Percentiles rank a stretch among this genome's conserved stretches.
Conservation (phyloP, 2,113 vertebrate genomes). For the Oncorhynchus kisutch region DNA sequence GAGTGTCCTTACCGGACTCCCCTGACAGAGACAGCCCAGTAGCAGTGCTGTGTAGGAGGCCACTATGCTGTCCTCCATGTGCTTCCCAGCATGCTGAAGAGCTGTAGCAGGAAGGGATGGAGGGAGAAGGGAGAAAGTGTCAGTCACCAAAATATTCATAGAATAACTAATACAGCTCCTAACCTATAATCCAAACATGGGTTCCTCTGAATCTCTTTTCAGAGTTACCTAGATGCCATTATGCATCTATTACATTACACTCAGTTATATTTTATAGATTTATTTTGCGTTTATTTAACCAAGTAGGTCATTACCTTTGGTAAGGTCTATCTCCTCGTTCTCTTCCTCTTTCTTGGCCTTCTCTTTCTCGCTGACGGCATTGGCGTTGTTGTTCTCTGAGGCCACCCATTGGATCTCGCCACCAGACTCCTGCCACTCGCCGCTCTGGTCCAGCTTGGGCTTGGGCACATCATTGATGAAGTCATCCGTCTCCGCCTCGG, state of each 20-base stretch:
- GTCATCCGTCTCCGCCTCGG: slow-evolving; percentile 96
- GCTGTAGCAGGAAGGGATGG: slow-evolving; percentile 65
- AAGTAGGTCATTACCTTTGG: slow-evolving; percentile 81
- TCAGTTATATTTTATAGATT: no score
- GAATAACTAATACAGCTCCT: background rate
- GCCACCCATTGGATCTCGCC: slow-evolving; percentile 97
- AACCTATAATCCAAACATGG: background rate
- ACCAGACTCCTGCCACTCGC: slow-evolving; percentile 92
- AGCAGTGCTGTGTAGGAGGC: slow-evolving; percentile 97
- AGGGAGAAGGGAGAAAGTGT: background rate
- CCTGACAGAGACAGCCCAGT: slow-evolving; percentile 95
- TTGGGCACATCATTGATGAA: slow-evolving; percentile 92
- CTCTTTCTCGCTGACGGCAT: slow-evolving; percentile 51
- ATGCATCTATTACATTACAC: no score
- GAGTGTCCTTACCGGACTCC: slow-evolving; percentile 85
- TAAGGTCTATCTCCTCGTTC: slow-evolving; percentile 95
- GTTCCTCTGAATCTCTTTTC: background rate
- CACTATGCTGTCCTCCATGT: slow-evolving; percentile 99
- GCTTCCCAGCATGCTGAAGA: slow-evolving; percentile 97
- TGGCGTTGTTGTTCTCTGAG: slow-evolving; percentile 78
- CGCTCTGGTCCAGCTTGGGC: slow-evolving; percentile 87
- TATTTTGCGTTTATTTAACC: no score
- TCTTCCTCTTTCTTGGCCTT: slow-evolving; percentile 84
- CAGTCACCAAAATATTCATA: no score
- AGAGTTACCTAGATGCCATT: no score